phyloP scores from a whole-genome alignment of 1,140 invertebrate genomes.

The Drosophila littoralis region DNA sequence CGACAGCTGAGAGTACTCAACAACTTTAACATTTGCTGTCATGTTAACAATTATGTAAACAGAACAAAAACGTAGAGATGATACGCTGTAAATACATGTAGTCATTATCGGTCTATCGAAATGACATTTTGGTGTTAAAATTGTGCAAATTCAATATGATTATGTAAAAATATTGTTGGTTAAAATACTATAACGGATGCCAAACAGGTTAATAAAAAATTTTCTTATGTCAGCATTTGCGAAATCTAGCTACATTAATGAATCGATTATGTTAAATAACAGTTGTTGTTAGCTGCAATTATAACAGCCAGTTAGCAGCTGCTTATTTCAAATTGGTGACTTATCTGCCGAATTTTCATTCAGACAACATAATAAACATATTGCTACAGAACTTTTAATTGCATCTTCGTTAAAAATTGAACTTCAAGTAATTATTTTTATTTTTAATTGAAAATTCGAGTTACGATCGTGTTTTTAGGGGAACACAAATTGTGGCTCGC shows the following conservation, averaged over 20 bases:
- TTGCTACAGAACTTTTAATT: no score
- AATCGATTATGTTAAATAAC: slow-evolving; percentile 7
- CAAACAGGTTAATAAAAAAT: neutral
- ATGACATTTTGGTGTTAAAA: neutral
- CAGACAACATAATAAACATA: no score
- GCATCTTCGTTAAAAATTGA: no score
- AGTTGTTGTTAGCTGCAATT: neutral
- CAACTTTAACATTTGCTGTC: neutral
- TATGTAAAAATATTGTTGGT: neutral
- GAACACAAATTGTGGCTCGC: neutral
- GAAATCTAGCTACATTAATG: neutral
- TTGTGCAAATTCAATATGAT: neutral
- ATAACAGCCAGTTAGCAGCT: neutral
- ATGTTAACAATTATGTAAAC: neutral
- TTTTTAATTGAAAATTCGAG: neutral
- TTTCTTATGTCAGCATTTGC: neutral
- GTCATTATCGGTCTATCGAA: slow-evolving; percentile 1
- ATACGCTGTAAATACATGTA: neutral
- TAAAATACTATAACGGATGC: neutral
- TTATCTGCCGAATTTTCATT: neutral
- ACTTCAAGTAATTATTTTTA: neutral
- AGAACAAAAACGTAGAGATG: neutral
- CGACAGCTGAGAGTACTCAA: neutral
- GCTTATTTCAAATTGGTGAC: neutral
- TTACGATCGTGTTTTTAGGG: neutral